These are phyloP conservation scores for Propithecus deckenii DNA, from an alignment of 2,797 vertebrate genomes.

Conservation along the genomic window DNA sequence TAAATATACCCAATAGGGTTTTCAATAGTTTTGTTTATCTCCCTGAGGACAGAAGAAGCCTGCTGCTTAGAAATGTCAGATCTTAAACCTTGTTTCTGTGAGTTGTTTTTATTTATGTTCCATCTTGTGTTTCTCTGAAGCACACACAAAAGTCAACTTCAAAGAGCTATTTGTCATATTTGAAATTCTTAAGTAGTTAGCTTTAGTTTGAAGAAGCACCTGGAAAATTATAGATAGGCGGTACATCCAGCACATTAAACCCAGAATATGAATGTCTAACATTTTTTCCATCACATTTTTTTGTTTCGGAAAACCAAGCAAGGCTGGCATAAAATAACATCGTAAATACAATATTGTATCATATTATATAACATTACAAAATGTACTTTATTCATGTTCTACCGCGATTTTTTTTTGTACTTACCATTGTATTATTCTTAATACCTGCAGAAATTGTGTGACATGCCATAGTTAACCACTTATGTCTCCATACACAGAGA, in stretches of 20 bases:
- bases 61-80: conserved; percentile 83
- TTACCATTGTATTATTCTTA: conserved; percentile 23
- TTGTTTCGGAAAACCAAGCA: conserved; percentile 46
- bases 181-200: conserved; percentile 75
- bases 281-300: conserved; percentile 41
- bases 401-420: neutral
- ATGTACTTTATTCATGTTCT: neutral
- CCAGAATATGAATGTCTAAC: conserved; percentile 40
- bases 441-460: neutral
- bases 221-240: conserved; percentile 30
- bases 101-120: conserved; percentile 84
- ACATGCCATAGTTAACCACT: neutral
- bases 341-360: neutral
- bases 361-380: conserved; percentile 39
- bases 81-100: conserved; percentile 79
- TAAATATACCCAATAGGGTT: conserved; percentile 82
- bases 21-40: conserved; percentile 84
- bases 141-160: conserved; percentile 82
- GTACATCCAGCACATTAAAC: conserved; percentile 49
- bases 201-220: conserved; percentile 74
- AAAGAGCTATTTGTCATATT: conserved; percentile 80
- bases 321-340: conserved; percentile 17
- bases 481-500: neutral
- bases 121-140: conserved; percentile 78
- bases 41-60: conserved; percentile 77